Base-by-base conservation (phyloP, 1,140 invertebrate species). In the Propsilocerus akamusi region DNA sequence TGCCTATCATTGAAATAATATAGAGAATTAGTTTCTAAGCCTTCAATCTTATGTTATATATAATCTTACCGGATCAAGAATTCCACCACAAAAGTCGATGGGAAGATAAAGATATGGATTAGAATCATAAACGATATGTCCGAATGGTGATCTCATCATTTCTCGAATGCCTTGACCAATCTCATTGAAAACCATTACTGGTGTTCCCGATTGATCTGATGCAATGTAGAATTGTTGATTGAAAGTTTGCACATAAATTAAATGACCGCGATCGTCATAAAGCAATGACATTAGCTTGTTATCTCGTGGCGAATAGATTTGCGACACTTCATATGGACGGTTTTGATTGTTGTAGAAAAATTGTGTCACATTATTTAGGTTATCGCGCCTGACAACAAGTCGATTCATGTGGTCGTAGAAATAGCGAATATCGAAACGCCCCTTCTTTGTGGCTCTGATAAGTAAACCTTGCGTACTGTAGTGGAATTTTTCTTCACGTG, bases 261-360 rank as follows among this genome's bases (percentile, higher is more conserved):
- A 68, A 65, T 89, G 85, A 0, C 88, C 88, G 58, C 83, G 75
- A 53, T 92, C 83, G 56, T 97, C 91, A 61, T 96, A 96, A 8
- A 92, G 80, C 20, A 94, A 68, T 2, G 88, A 86, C 75, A 92
- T 92, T 0, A 94, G 71, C 65, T 86, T 86, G 10, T 85, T 87
- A 61, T 92, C 87, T 46, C 88, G 74, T 1, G 92, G 90, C 53
- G 86, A 94, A 62, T 94, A 96, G 53, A 95, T 89, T 58, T 94
- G 88, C 49, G 80, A 90, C 7, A 94, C 85, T 70, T 88, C 81
- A 57, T 81, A 73, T 1, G 82, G 81, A 49, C 80, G 73, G 52
- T 82, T 73, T 56, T 89, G 83, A 64, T 97, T 91, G 14, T 82
- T 91, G 59, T 97, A 97, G 68, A 96, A 93, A 70, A 92, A 97